Percentiles rank a stretch among this genome's conserved stretches.
Conservation (phyloP, 35 echinoderm and acorn worm species). For the Amphiura filiformis region DNA sequence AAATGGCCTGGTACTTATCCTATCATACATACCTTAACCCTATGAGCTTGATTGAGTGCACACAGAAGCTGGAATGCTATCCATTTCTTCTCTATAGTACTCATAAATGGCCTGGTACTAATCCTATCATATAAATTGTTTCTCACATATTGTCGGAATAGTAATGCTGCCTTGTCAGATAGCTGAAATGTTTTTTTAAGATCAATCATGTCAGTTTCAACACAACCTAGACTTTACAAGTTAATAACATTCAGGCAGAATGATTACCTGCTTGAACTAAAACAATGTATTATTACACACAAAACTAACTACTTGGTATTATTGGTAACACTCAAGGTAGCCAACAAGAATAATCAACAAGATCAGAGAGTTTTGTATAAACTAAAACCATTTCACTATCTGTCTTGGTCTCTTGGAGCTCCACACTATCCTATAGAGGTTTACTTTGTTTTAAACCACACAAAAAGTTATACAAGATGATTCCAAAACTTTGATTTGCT, state of each 20-base stretch:
- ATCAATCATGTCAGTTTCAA: no score
- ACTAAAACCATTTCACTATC: no score
- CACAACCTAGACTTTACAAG: no score
- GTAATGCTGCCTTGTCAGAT: conserved; percentile 89
- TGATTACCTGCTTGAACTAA: not conserved
- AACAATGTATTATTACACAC: not conserved
- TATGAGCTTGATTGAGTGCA: conserved; percentile 94
- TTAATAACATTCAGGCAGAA: not conserved
- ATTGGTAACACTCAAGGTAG: no score
- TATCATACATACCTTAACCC: conserved; percentile 65
- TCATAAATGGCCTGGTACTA: conserved; percentile 92
- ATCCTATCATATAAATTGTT: conserved; percentile 97
- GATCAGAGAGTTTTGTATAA: no score
- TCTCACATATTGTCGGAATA: conserved; percentile 90
- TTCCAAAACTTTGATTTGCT: no score
- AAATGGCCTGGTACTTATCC: conserved; percentile 93
- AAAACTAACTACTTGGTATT: no score
- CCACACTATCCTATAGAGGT: not conserved
- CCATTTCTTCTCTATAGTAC: conserved; percentile 93
- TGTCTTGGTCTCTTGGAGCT: not conserved
- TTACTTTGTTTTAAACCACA: no score
- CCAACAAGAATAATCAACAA: no score
- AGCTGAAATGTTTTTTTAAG: conserved; percentile 67
- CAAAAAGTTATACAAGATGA: no score
- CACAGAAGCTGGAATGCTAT: conserved; percentile 98